Base-by-base conservation (phyloP, 2,797 vertebrate species). In the Champsocephalus esox region DNA sequence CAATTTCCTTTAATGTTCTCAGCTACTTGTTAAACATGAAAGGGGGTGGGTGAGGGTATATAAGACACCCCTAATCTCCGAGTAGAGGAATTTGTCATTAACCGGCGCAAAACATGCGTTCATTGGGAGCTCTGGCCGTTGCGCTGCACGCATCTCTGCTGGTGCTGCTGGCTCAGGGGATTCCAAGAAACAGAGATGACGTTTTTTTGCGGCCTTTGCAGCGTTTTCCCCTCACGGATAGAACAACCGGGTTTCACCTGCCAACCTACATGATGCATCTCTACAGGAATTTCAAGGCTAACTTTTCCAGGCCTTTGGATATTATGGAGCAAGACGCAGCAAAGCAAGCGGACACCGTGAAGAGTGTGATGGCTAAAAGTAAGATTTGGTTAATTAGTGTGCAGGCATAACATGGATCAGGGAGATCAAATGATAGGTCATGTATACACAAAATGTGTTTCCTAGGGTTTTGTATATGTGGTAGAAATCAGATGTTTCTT, bases 201-300 rank as follows among this genome's bases (percentile, higher is more conserved):
- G 38, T 67, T 28, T 48, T 83, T 0, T 3, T 8, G 49, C 76
- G 69, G 75, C 44, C 80, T 0, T 57, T 46, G 65, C 80, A 74
- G 8, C 75, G 76, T 5, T 73, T 82, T 2, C 3, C 83, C 13
- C 7, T 41, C 2, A 3, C 52, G 80, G 84, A 93, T 3, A 80
- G 91, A n/a, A 34, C 85, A 0, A 57, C 78, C 9, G 91, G 82
- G 7, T 44, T 91, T 38, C 88, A 92, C 73, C 87, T 94, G 64
- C 95, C 95, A 0, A 90, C 90, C 3, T 95, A 96, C 52, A 96
- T 96, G 95, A 91, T 96, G 90, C 93, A 94, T 6, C 94, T 96
- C 21, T 96, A 95, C 84, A 87, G 92, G 82, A 94, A 93, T 60
- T 95, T 93, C 84, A 93, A 63, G 64, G 62, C 87, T 0, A 94